Evolutionary conservation across 64 coral and sea anemone genomes (phyloP), one percentile per base, ranked within the genome.

Genomic region (Dendrophyllia cribrosa): DNA sequence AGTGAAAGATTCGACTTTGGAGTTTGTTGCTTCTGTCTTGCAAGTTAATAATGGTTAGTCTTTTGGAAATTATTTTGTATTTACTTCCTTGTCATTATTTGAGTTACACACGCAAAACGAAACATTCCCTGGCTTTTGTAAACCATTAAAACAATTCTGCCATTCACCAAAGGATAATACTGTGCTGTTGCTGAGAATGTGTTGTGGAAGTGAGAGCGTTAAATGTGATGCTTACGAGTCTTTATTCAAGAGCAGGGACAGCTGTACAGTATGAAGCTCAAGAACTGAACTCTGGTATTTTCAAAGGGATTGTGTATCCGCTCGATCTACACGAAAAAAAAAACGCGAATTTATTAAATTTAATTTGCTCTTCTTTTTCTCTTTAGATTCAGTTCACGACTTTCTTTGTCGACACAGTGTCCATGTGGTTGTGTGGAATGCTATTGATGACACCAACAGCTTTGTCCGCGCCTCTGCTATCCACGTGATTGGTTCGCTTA

Each of bases 381-480:
- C 67, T 50, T 83, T 20, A 84, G 80, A 84, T 68, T 49, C 60
- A 45, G n/a, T 84, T 84, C 20, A 67, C 9, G 80, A 67, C 25
- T 84, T 84, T 49, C 70, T 88, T 5, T 72, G 58, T 74, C 20
- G 17, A 44, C 86, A 74, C 12, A 88, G 58, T 14, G 19, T 74
- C 49, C 86, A 68, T 23, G 23, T 25, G 20, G 43, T 63, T 3
- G 72, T 88, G 10, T 88, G 86, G 86, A 52, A 63, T 20, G 51
- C 92, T 34, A 70, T 88, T 43, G 72, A 72, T 70, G 95, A 97
- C 22, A 69, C 66, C 24, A 88, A 97, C 19, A 97, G 95, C 12
- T 97, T 90, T 23, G 95, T 94, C 12, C 92, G 95, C 47, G 86
- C 95, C 12, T 94, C 92, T 52, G 95, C 92, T 49, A 46, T 88